Conservation (phyloP, 1,140 invertebrate species). For the Pogonognathellus flavescens region DNA sequence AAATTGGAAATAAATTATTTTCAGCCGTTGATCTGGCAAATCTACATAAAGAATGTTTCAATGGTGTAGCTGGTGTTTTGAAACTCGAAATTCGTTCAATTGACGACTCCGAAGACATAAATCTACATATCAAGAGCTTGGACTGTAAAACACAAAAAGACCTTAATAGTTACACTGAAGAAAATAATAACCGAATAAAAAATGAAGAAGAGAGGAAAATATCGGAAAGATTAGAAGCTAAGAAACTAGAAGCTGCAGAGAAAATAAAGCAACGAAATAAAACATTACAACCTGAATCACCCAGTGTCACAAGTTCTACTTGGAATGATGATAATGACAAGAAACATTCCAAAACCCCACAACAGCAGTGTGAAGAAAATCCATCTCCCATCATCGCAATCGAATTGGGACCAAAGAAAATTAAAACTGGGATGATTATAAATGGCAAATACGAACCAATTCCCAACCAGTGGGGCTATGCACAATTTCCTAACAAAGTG, state of each 20-base stretch:
- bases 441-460: neutral
- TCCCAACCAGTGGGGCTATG: neutral
- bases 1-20: too few species aligned
- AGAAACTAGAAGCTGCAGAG: neutral
- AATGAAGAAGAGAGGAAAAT: neutral
- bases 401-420: neutral
- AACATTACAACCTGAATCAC: neutral
- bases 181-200: neutral
- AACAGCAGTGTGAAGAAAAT: neutral
- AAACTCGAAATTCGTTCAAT: too few species aligned
- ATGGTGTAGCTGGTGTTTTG: too few species aligned
- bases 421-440: neutral
- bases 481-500: neutral
- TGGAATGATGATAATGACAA: too few species aligned
- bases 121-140: neutral
- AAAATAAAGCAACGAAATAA: neutral
- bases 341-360: neutral
- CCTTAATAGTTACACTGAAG: neutral
- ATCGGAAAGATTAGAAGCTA: neutral
- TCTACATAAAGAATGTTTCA: too few species aligned
- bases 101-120: neutral
- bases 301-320: neutral
- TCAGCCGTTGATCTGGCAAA: too few species aligned
- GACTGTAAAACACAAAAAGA: neutral
- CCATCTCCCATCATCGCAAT: neutral